Conservation (phyloP, 2,113 vertebrate genomes). For the Mugil cephalus region DNA sequence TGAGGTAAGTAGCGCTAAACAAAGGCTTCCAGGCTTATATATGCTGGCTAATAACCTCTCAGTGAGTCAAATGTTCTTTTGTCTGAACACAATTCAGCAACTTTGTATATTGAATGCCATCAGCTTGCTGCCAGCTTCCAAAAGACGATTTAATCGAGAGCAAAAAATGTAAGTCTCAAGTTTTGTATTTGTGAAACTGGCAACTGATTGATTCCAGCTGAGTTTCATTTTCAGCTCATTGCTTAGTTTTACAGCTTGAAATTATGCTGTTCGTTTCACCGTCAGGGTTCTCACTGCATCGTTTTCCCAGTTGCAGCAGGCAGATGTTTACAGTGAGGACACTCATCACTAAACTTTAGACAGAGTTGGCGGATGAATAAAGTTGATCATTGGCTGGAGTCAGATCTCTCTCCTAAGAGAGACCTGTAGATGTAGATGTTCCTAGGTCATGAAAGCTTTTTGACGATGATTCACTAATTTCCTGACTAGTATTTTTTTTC, state of each 20-base stretch:
- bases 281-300: not conserved
- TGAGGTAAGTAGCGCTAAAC: not conserved
- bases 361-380: too few species aligned
- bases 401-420: too few species aligned
- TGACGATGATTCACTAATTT: too few species aligned
- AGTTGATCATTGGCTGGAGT: too few species aligned
- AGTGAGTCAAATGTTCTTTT: not conserved
- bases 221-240: too few species aligned
- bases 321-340: too few species aligned
- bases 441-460: too few species aligned
- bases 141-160: not conserved
- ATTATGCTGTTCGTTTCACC: not conserved
- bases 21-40: not conserved
- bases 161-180: not conserved
- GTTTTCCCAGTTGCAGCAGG: not conserved
- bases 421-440: too few species aligned
- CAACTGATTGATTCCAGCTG: not conserved
- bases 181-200: not conserved
- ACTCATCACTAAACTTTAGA: too few species aligned
- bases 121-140: too few species aligned
- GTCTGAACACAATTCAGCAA: too few species aligned
- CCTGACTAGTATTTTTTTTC: too few species aligned
- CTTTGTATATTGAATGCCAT: conserved; percentile 1
- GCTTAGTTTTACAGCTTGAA: not conserved
- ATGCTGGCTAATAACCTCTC: not conserved